Evolutionary conservation across 2,888 invertebrate species (phyloP), one percentile per base, ranked within the genome.

Genomic region (Leptopilina drosophilae): DNA sequence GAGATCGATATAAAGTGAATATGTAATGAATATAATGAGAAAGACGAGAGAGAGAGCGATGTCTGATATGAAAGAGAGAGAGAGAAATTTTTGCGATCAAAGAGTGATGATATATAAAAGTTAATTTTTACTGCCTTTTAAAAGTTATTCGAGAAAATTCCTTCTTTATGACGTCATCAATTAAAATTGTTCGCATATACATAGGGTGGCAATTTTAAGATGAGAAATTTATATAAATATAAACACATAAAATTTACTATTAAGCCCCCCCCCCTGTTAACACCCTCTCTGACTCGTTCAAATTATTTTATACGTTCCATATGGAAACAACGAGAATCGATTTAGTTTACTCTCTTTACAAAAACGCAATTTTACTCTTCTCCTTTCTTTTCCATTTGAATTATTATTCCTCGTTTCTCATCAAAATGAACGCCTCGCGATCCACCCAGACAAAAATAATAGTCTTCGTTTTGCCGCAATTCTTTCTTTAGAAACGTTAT

Each of bases 91-190:
- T 62, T 62, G 62, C 62, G 11, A 49, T 49, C 49, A 49, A 33
- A 49, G n/a, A 20, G 62, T 20, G 62, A 7, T 20, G 9, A 62
- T 62, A 59, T 53, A 69, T 56, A 33, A 33, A 2, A 42, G 42
- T 56, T 33, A 56, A 69, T 69, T 56, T 69, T 56, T 26, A 69
- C 49, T 14, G 26, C 7, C 7, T 69, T 69, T 67, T 49, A 49
- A 42, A 11, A 66, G 66, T 69, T 69, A 14, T 4, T 69, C 14
- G 53, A 69, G 69, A 53, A 69, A 67, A 69, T 69, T 69, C 69
- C 53, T 69, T 3, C 3, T 14, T 56, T 69, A 14, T 69, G 69
- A 69, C 33, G 69, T 69, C 69, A 69, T 14, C 69, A 56, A 33
- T 69, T 69, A 69, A 69, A 26, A 69, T 69, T 53, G 14, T 49